Conservation (phyloP, 2,113 vertebrate species). For the Pachycephala philippinensis region DNA sequence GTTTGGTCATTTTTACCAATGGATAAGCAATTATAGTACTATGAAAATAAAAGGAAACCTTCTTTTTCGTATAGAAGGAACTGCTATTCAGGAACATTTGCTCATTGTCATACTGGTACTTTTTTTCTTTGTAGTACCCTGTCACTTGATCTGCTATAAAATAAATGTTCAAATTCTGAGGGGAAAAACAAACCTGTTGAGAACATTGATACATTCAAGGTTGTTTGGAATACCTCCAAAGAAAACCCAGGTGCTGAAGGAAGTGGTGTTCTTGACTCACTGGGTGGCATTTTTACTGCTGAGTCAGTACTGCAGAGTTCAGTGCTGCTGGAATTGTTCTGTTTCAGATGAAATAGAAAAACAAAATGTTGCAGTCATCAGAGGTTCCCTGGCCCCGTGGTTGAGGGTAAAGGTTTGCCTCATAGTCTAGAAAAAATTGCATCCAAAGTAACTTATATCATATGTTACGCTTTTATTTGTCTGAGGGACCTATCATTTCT, state of each 20-base stretch:
- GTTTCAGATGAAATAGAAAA: constrained; percentile 58
- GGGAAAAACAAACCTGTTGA: neutral
- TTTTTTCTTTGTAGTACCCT: neutral
- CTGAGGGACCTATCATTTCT: neutral
- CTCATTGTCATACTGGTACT: neutral
- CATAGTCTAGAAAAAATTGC: constrained; percentile 13
- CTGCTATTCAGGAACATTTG: neutral
- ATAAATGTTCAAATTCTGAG: neutral
- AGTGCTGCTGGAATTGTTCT: constrained; percentile 21
- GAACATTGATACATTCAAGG: neutral
- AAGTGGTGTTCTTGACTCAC: constrained; percentile 13
- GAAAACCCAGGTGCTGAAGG: constrained; percentile 37
- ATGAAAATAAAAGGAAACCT: neutral
- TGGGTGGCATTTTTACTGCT: constrained; percentile 69
- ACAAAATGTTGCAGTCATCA: constrained; percentile 34
- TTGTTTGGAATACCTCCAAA: constrained; percentile 46
- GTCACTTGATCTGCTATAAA: neutral
- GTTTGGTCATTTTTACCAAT: neutral
- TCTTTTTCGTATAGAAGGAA: neutral
- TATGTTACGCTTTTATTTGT: neutral
- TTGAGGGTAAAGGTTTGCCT: neutral
- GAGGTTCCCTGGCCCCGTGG: neutral
- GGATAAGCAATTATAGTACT: neutral
- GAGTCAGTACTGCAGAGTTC: constrained; percentile 46
- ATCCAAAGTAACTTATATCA: neutral